A percentile compares a stretch with the other conserved stretches of the same genome.
phyloP scores from a whole-genome alignment of 1,140 invertebrate genomes.

The Pristionchus pacificus region DNA sequence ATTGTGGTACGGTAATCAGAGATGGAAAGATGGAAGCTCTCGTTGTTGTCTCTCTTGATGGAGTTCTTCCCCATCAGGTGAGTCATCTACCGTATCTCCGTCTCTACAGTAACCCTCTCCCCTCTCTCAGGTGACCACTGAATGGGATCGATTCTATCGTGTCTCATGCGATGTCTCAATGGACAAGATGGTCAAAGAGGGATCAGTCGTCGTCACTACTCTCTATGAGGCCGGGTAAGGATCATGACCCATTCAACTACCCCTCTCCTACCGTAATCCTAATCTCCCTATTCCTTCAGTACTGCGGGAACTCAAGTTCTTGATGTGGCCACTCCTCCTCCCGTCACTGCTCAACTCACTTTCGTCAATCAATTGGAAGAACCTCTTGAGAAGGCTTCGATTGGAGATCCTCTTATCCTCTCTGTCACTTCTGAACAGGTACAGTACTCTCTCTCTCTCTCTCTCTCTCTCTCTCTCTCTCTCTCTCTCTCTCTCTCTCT shows the following conservation, averaged over 20 bases:
- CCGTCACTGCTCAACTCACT: constrained; percentile 48
- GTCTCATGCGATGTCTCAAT: constrained; percentile 55
- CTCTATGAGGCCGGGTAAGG: constrained; percentile 52
- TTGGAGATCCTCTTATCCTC: constrained; percentile 53
- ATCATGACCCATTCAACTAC: no score
- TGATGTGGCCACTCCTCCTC: constrained; percentile 54
- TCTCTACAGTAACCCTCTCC: neutral
- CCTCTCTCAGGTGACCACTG: constrained; percentile 51
- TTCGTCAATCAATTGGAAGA: constrained; percentile 52
- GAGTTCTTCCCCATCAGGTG: constrained; percentile 52
- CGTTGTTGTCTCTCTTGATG: constrained; percentile 55
- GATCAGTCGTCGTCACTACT: constrained; percentile 57
- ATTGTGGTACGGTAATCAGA: constrained; percentile 53
- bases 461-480: no score
- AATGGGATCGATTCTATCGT: constrained; percentile 58
- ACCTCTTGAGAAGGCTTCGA: constrained; percentile 52
- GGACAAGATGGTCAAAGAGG: constrained; percentile 55
- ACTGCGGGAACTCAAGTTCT: constrained; percentile 51
- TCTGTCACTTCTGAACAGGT: constrained; percentile 48
- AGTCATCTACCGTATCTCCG: neutral
- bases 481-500: no score
- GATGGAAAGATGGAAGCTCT: constrained; percentile 56
- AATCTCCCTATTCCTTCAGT: constrained; percentile 29
- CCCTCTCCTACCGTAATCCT: neutral
- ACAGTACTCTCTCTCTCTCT: neutral